Base-by-base conservation (phyloP, 2,113 vertebrate genomes). In the Thryonomys swinderianus region DNA sequence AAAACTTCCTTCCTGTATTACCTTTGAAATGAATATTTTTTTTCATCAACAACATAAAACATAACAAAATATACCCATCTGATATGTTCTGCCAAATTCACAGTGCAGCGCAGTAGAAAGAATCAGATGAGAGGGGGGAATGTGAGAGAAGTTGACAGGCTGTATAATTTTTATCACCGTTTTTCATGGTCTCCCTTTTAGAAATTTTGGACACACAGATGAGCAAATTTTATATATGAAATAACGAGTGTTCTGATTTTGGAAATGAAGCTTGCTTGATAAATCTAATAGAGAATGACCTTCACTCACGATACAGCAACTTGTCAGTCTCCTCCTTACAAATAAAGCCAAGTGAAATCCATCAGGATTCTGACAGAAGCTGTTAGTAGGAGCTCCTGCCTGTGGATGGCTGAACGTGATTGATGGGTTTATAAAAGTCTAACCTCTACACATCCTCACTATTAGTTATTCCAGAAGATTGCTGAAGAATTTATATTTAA, bases 151-250 rank as follows among this genome's bases (percentile, higher is more conserved):
- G 48, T 84, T 85, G 53, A 94, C 85, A 92, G 23, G 73, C 21
- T 69, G 1, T 20, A 48, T 4, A 32, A 8, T 69, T 93, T 95
- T 76, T 59, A 86, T 96, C 51, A 85, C 57, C 23, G 40, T 71
- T 64, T 71, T 64, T 59, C 53, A 55, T 53, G 34, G 42, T 27
- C 8, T 84, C 92, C 62, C 17, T 82, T 76, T 73, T 78, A 88
- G 55, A 96, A 96, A 84, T 79, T 93, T 34, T 84, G 20, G 48
- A 57, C 61, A 40, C 55, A 92, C 13, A 95, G 90, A 79, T 90
- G n/a, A 90, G 30, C 55, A 83, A 90, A 71, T 51, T 23, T 9
- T 61, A 37, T 3, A 21, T 40, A 61, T 96, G 59, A 93, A 95
- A 88, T 88, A 83, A 69, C 61, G n/a, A 73, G 4, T 78, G 27